Evolutionary conservation across 2,113 vertebrate species (phyloP), one percentile per base, ranked within the genome.

Genomic region (Syngnathus scovelli): DNA sequence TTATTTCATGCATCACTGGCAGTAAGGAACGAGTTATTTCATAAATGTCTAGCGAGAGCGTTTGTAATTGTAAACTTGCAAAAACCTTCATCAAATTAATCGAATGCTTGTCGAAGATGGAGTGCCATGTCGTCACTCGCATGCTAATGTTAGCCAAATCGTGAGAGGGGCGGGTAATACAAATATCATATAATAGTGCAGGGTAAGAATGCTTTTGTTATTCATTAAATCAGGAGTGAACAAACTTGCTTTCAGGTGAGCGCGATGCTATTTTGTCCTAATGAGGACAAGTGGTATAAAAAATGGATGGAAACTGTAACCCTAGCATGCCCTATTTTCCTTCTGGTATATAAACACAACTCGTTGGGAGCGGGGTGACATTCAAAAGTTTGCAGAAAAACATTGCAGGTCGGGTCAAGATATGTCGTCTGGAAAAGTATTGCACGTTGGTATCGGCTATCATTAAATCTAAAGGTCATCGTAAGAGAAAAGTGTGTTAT

Each of bases 1-100:
- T 49, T 13, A 71, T 60, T 61, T 52, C 37, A 65, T 38, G 46
- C 44, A 63, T 71, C 23, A 71, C 41, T 70, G 71, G 11, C 38
- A 12, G 54, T 56, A 15, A 38, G 39, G 7, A 59, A 49, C 55
- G 27, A 19, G 39, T 37, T 55, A 44, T 64, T 13, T 61, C 18
- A 52, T 23, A 36, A 61, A 1, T 16, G 59, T 19, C 44, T 23
- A 21, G n/a, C 9, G 23, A 21, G n/a, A 10, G n/a, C 7, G 1
- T 54, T 23, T 54, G 6, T 23, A 54, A 23, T 23, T 12, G 51
- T 21, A 21, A 23, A 21, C 15, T 48, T 6, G 13, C 15, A 46
- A 46, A 44, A 46, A 46, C 15, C 11, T 46, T 48, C 15, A 54
- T 9, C 9, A 23, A 23, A 54, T 23, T 9, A 23, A 54, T 54